Conservation (phyloP, 2,113 vertebrate genomes). For the Alethe castanea region DNA sequence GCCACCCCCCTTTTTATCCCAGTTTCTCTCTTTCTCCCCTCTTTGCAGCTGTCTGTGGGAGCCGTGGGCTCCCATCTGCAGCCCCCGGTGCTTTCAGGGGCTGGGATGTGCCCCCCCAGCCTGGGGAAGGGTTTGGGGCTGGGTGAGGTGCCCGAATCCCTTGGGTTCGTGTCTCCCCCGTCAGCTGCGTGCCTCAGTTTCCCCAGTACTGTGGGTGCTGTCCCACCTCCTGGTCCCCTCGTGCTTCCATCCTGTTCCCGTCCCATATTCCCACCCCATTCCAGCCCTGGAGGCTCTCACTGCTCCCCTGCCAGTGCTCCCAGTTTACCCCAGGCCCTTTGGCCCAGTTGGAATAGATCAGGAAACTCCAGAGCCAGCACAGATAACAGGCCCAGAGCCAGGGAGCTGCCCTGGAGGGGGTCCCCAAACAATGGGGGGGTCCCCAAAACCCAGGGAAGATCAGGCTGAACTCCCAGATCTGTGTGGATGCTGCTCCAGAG, state of each 20-base stretch:
- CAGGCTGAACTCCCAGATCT: background rate
- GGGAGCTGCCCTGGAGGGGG: background rate
- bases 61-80: background rate
- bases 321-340: background rate
- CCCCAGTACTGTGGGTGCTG: background rate
- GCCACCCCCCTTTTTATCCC: background rate
- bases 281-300: too few relatives aligned
- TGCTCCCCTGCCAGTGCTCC: background rate
- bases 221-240: background rate
- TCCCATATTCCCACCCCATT: too few relatives aligned
- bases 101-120: background rate
- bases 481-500: background rate
- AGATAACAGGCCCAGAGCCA: background rate
- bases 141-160: background rate
- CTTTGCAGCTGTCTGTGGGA: background rate
- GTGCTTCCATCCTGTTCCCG: background rate
- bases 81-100: background rate
- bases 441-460: background rate
- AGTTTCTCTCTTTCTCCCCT: background rate
- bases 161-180: rapidly evolving
- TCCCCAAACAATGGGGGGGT: background rate
- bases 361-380: background rate
- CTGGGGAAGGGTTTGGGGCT: background rate
- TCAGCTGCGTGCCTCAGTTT: background rate
- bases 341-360: background rate